phyloP scores from a whole-genome alignment of 2,888 invertebrate species.

The Cephus runcator region DNA sequence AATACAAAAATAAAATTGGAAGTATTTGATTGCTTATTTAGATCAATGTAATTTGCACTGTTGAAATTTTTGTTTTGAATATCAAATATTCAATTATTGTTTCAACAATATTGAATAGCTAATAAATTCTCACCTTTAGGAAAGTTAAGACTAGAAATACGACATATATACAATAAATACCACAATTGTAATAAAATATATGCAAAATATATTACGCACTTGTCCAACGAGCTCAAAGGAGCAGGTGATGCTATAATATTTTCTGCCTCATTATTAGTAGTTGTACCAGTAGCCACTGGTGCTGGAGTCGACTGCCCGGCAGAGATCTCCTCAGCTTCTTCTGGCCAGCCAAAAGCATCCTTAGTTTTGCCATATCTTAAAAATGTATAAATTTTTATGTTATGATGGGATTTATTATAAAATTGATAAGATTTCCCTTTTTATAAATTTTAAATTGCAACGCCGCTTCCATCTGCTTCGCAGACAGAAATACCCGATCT shows the following conservation, averaged over 20 bases:
- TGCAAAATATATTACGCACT: constrained; percentile 52
- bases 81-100: constrained; percentile 8
- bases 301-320: constrained; percentile 58
- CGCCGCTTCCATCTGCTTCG: not conserved
- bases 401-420: not conserved
- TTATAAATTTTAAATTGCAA: not conserved
- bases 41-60: not conserved
- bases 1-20: not conserved
- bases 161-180: constrained; percentile 9
- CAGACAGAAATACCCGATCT: not conserved
- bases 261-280: constrained; percentile 62
- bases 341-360: constrained; percentile 96
- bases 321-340: constrained; percentile 86
- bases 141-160: not conserved
- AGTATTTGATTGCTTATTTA: not conserved
- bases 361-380: constrained; percentile 91
- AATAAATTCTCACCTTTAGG: not conserved
- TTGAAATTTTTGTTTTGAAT: not conserved
- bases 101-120: constrained; percentile 6
- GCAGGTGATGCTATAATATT: constrained; percentile 59
- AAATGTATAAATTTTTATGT: not conserved
- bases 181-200: not conserved
- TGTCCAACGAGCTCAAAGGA: constrained; percentile 72
- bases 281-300: constrained; percentile 49
- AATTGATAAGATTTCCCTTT: not conserved